Percentiles rank a stretch among this genome's conserved stretches.
phyloP scores from a whole-genome alignment of 1,140 invertebrate genomes.

The Bombus confusus region DNA sequence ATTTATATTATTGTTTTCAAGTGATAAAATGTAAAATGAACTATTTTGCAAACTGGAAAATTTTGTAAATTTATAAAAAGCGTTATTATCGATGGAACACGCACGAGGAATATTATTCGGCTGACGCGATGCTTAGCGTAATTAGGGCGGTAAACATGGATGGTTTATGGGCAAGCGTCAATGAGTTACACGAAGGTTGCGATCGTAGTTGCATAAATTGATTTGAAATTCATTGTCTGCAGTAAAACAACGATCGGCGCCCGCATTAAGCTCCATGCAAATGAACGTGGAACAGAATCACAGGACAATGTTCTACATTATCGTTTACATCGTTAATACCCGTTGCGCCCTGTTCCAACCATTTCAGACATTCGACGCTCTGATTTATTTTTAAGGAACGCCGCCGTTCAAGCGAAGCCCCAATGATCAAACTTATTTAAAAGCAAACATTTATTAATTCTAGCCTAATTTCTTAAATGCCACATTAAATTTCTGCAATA shows the following conservation, averaged over 20 bases:
- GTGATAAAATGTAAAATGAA: background rate
- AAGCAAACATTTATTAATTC: background rate
- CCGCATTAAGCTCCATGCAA: conserved; percentile 58
- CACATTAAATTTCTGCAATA: no score
- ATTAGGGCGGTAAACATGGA: conserved; percentile 19
- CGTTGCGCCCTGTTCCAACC: conserved; percentile 21
- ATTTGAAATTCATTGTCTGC: conserved; percentile 59
- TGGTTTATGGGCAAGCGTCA: conserved; percentile 27
- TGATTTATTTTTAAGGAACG: conserved; percentile 36
- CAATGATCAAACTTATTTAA: background rate
- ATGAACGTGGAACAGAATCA: conserved; percentile 49
- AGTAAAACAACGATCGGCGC: conserved; percentile 56
- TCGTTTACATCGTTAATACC: conserved; percentile 60
- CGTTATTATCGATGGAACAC: background rate
- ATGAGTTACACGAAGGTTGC: conserved; percentile 46
- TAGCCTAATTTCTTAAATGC: background rate
- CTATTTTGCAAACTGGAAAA: background rate
- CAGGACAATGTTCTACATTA: conserved; percentile 57
- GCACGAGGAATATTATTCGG: background rate
- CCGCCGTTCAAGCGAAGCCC: background rate
- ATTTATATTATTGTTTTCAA: background rate
- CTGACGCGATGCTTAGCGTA: background rate
- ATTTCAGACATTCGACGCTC: conserved; percentile 28
- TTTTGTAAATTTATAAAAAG: background rate
- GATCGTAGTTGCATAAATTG: conserved; percentile 54